Evolutionary conservation across 2,797 vertebrate species (phyloP).

Genomic region (Acanthornis magna): DNA sequence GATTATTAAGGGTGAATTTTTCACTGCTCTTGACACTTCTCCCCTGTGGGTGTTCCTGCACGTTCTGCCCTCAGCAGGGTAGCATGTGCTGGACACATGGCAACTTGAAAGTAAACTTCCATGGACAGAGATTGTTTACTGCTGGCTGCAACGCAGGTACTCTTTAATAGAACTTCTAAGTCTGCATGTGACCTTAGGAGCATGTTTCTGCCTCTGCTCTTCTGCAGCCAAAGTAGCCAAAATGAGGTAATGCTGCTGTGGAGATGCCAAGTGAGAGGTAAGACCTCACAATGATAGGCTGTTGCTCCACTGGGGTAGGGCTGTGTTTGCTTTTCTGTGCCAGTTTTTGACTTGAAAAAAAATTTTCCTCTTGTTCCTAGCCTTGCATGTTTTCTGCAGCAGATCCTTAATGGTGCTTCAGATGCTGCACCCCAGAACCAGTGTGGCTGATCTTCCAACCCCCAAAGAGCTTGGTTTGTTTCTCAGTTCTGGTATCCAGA

Average conservation of each 20-base stretch:
- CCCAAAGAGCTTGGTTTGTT: neutral
- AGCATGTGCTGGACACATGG: neutral
- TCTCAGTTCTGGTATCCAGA: neutral
- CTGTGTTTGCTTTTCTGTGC: neutral
- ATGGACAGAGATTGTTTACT: neutral
- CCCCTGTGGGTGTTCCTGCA: neutral
- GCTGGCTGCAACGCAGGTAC: neutral
- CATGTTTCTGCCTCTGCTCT: neutral
- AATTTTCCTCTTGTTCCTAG: neutral
- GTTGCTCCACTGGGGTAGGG: neutral
- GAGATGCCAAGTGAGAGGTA: neutral
- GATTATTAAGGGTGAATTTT: neutral
- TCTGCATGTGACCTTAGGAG: neutral
- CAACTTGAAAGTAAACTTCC: neutral
- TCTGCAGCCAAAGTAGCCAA: neutral
- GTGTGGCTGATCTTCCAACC: neutral
- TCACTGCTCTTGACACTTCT: neutral
- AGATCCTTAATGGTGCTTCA: neutral
- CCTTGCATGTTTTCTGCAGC: neutral
- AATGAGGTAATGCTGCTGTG: neutral
- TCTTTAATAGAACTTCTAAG: neutral
- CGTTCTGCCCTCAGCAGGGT: neutral
- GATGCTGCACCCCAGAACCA: neutral
- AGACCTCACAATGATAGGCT: neutral
- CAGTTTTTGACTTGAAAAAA: neutral